Percentiles rank a stretch among this genome's conserved stretches.
Evolutionary conservation across 2,888 invertebrate genomes (phyloP).

Genomic region (Mimachlamys varia): DNA sequence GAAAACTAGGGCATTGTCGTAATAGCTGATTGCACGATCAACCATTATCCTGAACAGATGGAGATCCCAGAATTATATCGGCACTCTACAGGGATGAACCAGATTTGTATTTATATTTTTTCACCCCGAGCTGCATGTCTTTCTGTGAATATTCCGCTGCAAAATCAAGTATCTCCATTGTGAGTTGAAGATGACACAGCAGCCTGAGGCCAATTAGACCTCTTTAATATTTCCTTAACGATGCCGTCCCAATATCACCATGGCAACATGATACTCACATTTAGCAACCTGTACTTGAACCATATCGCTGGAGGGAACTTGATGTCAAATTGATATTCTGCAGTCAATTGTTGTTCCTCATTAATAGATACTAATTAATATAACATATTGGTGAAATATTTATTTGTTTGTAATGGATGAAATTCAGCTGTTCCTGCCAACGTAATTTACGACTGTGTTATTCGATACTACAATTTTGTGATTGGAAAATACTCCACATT

Average conservation of each 20-base stretch:
- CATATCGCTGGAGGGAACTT: background rate
- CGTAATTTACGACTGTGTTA: background rate
- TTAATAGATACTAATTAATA: slow-evolving; percentile 28
- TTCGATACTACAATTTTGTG: background rate
- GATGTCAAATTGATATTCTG: background rate
- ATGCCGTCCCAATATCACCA: background rate
- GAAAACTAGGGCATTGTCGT: too few species aligned
- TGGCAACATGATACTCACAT: slow-evolving; percentile 27
- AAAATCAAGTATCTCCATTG: background rate
- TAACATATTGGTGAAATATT: background rate
- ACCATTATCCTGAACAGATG: background rate
- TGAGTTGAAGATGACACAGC: background rate
- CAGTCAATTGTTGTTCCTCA: background rate
- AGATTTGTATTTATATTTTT: background rate
- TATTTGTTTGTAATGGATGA: background rate
- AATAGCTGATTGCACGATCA: too few species aligned
- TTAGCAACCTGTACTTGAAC: slow-evolving; percentile 9
- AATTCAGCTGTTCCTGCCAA: background rate
- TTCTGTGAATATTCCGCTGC: background rate
- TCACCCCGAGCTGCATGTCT: background rate
- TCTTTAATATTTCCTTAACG: background rate
- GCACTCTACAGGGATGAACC: background rate
- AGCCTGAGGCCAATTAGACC: slow-evolving; percentile 2
- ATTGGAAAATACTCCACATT: background rate
- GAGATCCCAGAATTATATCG: background rate